Base-by-base conservation (phyloP, 2,113 vertebrate species). In the Tapirus terrestris region DNA sequence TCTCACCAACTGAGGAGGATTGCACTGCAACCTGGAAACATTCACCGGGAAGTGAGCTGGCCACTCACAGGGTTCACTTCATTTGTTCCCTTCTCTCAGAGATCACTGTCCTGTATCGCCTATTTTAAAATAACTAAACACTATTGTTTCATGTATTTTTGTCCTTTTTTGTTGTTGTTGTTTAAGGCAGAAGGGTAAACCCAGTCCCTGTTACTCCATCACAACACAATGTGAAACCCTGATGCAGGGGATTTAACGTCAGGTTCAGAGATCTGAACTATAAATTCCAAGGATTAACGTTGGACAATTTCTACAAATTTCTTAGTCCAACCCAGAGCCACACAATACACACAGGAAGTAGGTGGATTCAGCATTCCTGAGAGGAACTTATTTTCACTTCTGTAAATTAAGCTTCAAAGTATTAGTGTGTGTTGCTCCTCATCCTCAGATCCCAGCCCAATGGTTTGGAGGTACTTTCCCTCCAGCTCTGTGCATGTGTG, bases 221-320 rank as follows among this genome's bases (percentile, higher is more conserved):
- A 39, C 4, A 60, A 58, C 12, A 81, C 79, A 65, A 2, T 36
- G 56, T 73, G 16, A 36, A 43, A 63, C n/a, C 89, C 75, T 63
- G 85, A 92, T 36, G 94, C n/a, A 60, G 63, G 67, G 29, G 51
- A 87, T 56, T 77, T 82, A 76, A 88, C 72, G 36, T 23, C 63
- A 89, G 27, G 53, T 80, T 94, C 51, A 87, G 48, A 89, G 61
- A 81, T 21, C 6, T 88, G 16, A 94, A 87, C 51, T 86, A 94
- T 75, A 88, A 90, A 89, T 89, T 86, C 82, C 60, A 87, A 84
- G 84, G 31, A 60, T 92, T 94, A 80, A 81, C 16, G 3, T 11
- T 36, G 29, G 92, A 80, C 51, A 56, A 67, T 90, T 91, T 39
- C 80, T 84, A 80, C 87, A 91, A 17, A 92, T 65, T 96, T 82